Evolutionary conservation across 2,888 invertebrate species (phyloP).

Genomic region (Ormyrus pomaceus): DNA sequence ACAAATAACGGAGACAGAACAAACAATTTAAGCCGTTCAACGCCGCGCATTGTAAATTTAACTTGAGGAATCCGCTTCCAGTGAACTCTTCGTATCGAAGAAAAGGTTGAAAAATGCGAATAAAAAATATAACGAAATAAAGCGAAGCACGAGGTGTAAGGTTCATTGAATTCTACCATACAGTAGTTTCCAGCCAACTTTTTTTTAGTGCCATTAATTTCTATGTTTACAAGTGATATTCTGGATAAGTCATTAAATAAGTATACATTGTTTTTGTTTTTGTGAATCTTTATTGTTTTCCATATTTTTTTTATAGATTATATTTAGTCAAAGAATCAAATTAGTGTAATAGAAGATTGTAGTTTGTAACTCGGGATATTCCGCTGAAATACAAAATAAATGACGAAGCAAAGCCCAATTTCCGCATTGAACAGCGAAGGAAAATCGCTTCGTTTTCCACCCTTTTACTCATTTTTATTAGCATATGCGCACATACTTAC

Average conservation of each 20-base stretch:
- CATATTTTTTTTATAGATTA: conserved; percentile 22
- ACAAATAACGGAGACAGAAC: conserved; percentile 9
- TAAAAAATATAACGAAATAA: conserved; percentile 5
- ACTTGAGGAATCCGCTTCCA: conserved; percentile 26
- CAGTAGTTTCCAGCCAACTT: too few relatives aligned
- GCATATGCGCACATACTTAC: conserved; percentile 42
- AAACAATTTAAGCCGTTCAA: conserved; percentile 17
- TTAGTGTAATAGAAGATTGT: not conserved
- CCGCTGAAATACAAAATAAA: not conserved
- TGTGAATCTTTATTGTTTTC: conserved; percentile 1
- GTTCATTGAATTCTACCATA: not conserved
- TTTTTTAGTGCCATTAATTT: conserved; percentile 38
- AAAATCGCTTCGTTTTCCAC: not conserved
- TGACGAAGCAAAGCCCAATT: not conserved
- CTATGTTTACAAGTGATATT: conserved; percentile 12
- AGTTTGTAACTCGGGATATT: too few relatives aligned
- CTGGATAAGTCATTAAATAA: conserved; percentile 34
- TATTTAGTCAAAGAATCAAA: conserved; percentile 12
- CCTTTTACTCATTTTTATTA: conserved; percentile 10
- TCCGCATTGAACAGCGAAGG: not conserved
- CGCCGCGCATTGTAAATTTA: conserved; percentile 33
- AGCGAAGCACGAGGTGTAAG: not conserved
- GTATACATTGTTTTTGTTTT: conserved; percentile 26
- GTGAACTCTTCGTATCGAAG: conserved; percentile 53
- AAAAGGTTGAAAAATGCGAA: conserved; percentile 16